Conservation (phyloP, 2,113 vertebrate species). For the Canis aureus region DNA sequence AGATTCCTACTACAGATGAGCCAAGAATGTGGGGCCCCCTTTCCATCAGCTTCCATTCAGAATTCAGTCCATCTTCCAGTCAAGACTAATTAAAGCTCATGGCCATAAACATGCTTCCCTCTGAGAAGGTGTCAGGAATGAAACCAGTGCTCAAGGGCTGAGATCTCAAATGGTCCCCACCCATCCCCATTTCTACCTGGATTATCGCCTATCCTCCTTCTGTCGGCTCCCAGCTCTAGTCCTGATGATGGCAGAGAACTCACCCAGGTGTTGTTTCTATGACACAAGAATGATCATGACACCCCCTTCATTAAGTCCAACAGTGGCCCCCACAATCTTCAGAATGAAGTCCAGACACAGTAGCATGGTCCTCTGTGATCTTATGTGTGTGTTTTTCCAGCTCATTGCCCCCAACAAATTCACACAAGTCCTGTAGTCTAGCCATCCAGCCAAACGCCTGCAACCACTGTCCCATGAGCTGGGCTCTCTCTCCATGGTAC, state of each 20-base stretch:
- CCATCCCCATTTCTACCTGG: background rate
- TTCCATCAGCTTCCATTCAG: accelerated
- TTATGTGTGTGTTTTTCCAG: background rate
- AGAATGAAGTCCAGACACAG: background rate
- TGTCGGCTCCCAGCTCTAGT: background rate
- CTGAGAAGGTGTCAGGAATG: background rate
- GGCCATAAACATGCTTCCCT: accelerated
- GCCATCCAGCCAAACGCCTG: background rate
- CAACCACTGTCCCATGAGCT: background rate
- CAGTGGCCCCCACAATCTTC: background rate
- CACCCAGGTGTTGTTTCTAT: too few species aligned
- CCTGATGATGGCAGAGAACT: background rate
- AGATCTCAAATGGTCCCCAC: background rate
- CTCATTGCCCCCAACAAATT: accelerated
- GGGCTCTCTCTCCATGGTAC: accelerated
- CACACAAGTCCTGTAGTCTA: background rate
- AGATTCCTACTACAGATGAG: accelerated
- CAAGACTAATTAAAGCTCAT: background rate
- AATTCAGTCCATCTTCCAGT: background rate
- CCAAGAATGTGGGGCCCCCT: accelerated
- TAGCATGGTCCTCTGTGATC: background rate
- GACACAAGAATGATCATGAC: background rate
- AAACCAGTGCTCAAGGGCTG: accelerated
- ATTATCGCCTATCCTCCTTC: too few species aligned
- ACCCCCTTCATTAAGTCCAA: background rate